These are phyloP conservation scores for Mycetomoellerius zeteki DNA, from an alignment of 1,140 invertebrate species.

Conservation along the genomic window DNA sequence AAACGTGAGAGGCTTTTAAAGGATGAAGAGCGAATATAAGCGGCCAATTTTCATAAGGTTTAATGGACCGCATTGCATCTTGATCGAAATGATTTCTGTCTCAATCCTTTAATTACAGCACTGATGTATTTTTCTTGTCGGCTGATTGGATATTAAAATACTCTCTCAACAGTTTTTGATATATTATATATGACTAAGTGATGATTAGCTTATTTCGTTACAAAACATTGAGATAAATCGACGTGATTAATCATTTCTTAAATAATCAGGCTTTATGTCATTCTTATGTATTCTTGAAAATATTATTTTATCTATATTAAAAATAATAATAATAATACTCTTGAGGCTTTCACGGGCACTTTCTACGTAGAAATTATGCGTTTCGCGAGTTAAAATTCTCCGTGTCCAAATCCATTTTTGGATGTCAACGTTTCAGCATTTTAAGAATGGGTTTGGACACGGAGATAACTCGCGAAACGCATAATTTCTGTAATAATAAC, in stretches of 20 bases:
- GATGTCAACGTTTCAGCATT: no score
- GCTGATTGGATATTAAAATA: background rate
- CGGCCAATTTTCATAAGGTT: constrained; percentile 42
- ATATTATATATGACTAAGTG: background rate
- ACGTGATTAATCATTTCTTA: constrained; percentile 17
- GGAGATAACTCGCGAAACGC: no score
- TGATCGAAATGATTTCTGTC: background rate
- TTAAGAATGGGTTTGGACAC: no score
- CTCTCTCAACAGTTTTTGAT: constrained; percentile 26
- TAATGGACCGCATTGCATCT: constrained; percentile 54
- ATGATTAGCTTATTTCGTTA: constrained; percentile 30
- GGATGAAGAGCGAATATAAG: constrained; percentile 56
- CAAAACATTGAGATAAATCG: background rate
- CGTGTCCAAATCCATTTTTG: no score
- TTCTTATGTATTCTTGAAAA: no score
- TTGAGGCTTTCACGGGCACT: no score
- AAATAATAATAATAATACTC: background rate
- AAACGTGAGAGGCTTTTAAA: constrained; percentile 75
- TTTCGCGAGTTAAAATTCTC: no score
- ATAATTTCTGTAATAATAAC: background rate
- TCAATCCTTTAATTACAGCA: constrained; percentile 1
- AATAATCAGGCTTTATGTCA: background rate
- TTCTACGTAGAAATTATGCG: no score
- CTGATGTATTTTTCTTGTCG: constrained; percentile 33
- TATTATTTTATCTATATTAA: no score